Evolutionary conservation across 1,140 invertebrate genomes (phyloP).

Genomic region (Heliconius eleuchia): DNA sequence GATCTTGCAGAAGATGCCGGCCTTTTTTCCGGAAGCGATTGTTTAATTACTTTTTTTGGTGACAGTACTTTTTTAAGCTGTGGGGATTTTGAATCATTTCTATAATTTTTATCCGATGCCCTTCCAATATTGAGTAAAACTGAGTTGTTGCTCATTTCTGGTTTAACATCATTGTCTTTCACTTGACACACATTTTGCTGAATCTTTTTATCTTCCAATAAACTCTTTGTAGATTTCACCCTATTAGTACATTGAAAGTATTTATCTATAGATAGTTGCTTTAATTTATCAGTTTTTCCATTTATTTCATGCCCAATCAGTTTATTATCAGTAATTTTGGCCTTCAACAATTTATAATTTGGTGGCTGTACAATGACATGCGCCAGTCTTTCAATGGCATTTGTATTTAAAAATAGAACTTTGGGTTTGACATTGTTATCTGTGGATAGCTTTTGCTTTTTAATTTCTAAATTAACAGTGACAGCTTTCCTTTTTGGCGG

Average conservation of each 20-base stretch:
- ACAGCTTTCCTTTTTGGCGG: conserved; percentile 50
- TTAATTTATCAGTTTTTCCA: conserved; percentile 43
- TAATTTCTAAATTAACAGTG: conserved; percentile 69
- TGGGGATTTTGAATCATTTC: conserved; percentile 43
- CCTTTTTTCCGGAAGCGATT: conserved; percentile 45
- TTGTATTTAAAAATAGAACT: conserved; percentile 76
- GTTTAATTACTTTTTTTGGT: conserved; percentile 48
- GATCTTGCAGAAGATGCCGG: conserved; percentile 43
- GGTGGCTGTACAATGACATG: conserved; percentile 73
- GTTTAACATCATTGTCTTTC: conserved; percentile 46
- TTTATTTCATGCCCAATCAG: conserved; percentile 38
- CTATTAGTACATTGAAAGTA: conserved; percentile 52
- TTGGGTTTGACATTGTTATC: conserved; percentile 54
- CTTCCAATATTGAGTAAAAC: conserved; percentile 51
- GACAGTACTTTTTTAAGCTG: conserved; percentile 24
- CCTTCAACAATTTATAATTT: conserved; percentile 74
- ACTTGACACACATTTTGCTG: conserved; percentile 32
- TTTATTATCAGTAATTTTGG: conserved; percentile 53
- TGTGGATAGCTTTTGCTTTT: conserved; percentile 62
- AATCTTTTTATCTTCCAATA: conserved; percentile 18
- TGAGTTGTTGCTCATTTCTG: conserved; percentile 63
- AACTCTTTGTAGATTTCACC: conserved; percentile 17
- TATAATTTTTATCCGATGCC: conserved; percentile 39
- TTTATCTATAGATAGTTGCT: conserved; percentile 55
- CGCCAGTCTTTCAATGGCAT: conserved; percentile 67